These are phyloP conservation scores for Hypocryptadius cinnamomeus DNA, from an alignment of 2,113 vertebrate genomes.

Conservation along the genomic window DNA sequence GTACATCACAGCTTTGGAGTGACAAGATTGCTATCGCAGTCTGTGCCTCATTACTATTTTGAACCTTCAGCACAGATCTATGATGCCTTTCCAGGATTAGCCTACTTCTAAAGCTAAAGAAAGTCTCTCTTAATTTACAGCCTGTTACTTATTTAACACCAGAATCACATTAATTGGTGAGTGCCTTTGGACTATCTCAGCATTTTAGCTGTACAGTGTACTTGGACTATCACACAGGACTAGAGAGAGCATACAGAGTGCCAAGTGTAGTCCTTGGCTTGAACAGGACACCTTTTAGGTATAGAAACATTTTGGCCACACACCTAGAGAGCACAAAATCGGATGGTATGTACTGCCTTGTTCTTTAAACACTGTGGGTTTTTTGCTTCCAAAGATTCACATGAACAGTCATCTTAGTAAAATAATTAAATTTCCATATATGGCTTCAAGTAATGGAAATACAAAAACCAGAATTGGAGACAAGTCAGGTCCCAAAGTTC, in stretches of 20 bases:
- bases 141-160: slow-evolving; percentile 50
- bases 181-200: neutral
- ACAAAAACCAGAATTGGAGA: neutral
- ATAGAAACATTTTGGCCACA: neutral
- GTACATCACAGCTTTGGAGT: slow-evolving; percentile 18
- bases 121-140: slow-evolving; percentile 46
- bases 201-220: neutral
- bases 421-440: neutral
- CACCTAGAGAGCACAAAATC: neutral
- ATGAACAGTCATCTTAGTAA: neutral
- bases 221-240: neutral
- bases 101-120: slow-evolving; percentile 51
- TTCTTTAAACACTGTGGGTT: neutral
- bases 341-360: neutral
- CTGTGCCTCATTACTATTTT: slow-evolving; percentile 51
- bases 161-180: slow-evolving; percentile 23
- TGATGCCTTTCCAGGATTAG: slow-evolving; percentile 44
- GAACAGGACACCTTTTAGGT: neutral
- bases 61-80: slow-evolving; percentile 37
- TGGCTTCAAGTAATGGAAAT: neutral
- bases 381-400: neutral
- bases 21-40: slow-evolving; percentile 29
- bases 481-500: neutral
- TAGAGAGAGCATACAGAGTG: neutral
- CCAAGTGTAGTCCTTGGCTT: neutral